Evolutionary conservation across 2,888 invertebrate genomes (phyloP), one percentile per base, ranked within the genome.

Genomic region (Thyatira batis): DNA sequence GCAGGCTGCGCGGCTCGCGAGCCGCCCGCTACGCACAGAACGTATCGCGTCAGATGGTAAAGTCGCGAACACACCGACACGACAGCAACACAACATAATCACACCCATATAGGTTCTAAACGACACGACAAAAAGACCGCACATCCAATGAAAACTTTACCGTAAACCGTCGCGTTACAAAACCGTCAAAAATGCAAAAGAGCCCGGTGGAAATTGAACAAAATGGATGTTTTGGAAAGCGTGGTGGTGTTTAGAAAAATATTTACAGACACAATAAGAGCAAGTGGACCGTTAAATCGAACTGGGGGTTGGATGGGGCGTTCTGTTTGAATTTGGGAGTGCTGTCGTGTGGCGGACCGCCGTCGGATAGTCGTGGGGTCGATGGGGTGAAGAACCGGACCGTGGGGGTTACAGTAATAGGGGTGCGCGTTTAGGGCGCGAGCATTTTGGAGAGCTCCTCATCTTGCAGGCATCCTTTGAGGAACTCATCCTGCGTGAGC

Each of bases 391-490:
- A n/a, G 67, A 71, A 67, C 71, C 63, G 72, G 75, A 68, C 67
- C 69, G 65, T 55, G 58, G 58, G 54, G 53, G 54, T 55, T 51
- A 48, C 52, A 53, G 45, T 57, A 54, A 61, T 33, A 68, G 60
- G 63, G 60, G 56, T 45, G 59, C 59, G 64, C 62, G 73, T 86
- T 96, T 97, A 97, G 92, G 97, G 97, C 75, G 97, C 97, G 82
- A 98, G 93, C 97, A 98, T 97, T 91, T 98, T 98, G 61, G 97
- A 97, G 63, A 98, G 93, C 87, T 98, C 98, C 89, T 98, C 98
- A 83, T 98, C 98, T 88, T 98, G 98, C 82, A 98, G 95, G 87
- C 99, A 99, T 57, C 98, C 99, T 89, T 98, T 98, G 62, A 99
- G 95, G 92, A 99, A 99, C 93, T 99, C 99, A 68, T 99, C 98